These are phyloP conservation scores for Aproaerema taeniolella DNA, from an alignment of 2,888 invertebrate genomes.

Conservation along the genomic window DNA sequence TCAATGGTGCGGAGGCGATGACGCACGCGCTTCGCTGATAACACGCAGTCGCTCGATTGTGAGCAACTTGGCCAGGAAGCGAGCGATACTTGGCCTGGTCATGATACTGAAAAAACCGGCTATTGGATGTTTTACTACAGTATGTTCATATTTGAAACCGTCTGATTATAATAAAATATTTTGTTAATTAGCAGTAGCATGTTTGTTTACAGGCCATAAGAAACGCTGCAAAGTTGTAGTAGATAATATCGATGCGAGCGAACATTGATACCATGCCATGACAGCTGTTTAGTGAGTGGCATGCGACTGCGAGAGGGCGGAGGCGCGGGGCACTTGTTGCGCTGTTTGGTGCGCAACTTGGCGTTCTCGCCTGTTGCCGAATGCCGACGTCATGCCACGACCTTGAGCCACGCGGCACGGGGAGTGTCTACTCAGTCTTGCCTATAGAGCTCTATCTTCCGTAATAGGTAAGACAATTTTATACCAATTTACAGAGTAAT, in stretches of 20 bases:
- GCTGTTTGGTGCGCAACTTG: slow-evolving; percentile 69
- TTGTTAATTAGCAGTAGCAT: too few relatives aligned
- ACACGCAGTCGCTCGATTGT: slow-evolving; percentile 42
- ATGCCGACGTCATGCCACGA: slow-evolving; percentile 55
- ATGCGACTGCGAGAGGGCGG: slow-evolving; percentile 42
- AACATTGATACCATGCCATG: too few relatives aligned
- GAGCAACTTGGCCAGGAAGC: slow-evolving; percentile 47
- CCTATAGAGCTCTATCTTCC: too few relatives aligned
- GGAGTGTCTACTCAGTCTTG: slow-evolving; percentile 38
- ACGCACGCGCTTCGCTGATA: slow-evolving; percentile 65
- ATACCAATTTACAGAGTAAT: too few relatives aligned
- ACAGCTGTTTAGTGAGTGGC: slow-evolving; percentile 51
- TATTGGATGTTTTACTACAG: background rate
- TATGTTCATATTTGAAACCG: background rate
- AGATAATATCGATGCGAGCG: too few relatives aligned
- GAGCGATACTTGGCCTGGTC: slow-evolving; percentile 29
- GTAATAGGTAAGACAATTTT: too few relatives aligned
- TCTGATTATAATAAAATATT: too few relatives aligned
- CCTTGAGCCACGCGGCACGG: slow-evolving; percentile 52
- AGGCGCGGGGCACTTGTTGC: slow-evolving; percentile 70
- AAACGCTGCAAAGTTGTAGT: too few relatives aligned
- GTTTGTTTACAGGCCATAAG: too few relatives aligned
- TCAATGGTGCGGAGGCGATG: slow-evolving; percentile 69
- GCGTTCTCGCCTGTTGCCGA: slow-evolving; percentile 61
- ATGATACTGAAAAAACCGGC: slow-evolving; percentile 1